Percentiles rank a stretch among this genome's conserved stretches.
Conservation (phyloP, 2,113 vertebrate species). For the Tichodroma muraria region DNA sequence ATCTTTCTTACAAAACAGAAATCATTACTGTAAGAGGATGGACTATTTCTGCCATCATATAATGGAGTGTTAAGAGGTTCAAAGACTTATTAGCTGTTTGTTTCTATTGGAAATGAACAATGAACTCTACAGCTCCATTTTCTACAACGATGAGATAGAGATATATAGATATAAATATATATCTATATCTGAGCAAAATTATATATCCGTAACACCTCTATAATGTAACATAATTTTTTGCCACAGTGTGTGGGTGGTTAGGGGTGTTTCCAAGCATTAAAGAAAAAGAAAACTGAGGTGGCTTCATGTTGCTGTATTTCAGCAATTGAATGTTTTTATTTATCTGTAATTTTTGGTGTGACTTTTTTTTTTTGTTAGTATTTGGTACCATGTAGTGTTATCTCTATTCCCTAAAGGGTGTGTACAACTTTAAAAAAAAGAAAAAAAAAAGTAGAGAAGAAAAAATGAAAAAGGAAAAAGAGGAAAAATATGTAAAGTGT, state of each 20-base stretch:
- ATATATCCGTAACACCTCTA: conserved; percentile 10
- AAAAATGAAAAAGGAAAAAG: background rate
- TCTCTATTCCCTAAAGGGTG: conserved; percentile 60
- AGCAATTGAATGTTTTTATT: conserved; percentile 73
- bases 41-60: conserved; percentile 37
- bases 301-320: conserved; percentile 63
- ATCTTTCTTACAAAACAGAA: conserved; percentile 47
- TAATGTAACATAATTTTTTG: background rate
- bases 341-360: conserved; percentile 70
- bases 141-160: conserved; percentile 17
- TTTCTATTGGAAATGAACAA: conserved; percentile 43
- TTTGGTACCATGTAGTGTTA: conserved; percentile 68
- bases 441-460: background rate
- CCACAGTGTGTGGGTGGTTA: background rate
- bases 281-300: conserved; percentile 46
- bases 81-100: conserved; percentile 29
- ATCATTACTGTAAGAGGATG: conserved; percentile 42
- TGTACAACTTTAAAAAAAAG: conserved; percentile 53
- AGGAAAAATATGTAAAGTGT: conserved; percentile 61
- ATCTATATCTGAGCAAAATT: conserved; percentile 2
- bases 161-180: background rate
- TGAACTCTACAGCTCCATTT: conserved; percentile 42
- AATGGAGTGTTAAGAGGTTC: conserved; percentile 37
- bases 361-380: conserved; percentile 51
- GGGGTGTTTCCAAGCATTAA: background rate